These are phyloP conservation scores for mouse (Mus musculus) DNA, from an alignment of 2,113 vertebrate species.

Conservation along the genomic window GRCm39 chr5:129073001-129073500, in stretches of 20 bases:
- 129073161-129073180: background rate
- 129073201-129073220: background rate
- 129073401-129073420: background rate
- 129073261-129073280: background rate
- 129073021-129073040: background rate
- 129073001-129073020: rapidly evolving
- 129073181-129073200: background rate
- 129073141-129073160: background rate
- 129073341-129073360: rapidly evolving
- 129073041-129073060: rapidly evolving
- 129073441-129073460: slow-evolving; percentile 96
- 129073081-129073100: rapidly evolving
- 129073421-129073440: slow-evolving; percentile 96
- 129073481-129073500: slow-evolving; percentile 91
- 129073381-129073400: rapidly evolving
- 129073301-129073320: background rate
- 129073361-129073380: rapidly evolving
- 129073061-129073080: rapidly evolving
- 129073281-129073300: background rate
- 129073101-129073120: rapidly evolving
- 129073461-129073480: slow-evolving; percentile 96
- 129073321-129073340: background rate
- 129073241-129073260: background rate
- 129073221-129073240: background rate
- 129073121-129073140: rapidly evolving